A percentile compares a stretch with the other conserved stretches of the same genome.
These are phyloP conservation scores for Sarcophaga carnaria DNA, from an alignment of 2,888 invertebrate genomes.

Conservation along the genomic window DNA sequence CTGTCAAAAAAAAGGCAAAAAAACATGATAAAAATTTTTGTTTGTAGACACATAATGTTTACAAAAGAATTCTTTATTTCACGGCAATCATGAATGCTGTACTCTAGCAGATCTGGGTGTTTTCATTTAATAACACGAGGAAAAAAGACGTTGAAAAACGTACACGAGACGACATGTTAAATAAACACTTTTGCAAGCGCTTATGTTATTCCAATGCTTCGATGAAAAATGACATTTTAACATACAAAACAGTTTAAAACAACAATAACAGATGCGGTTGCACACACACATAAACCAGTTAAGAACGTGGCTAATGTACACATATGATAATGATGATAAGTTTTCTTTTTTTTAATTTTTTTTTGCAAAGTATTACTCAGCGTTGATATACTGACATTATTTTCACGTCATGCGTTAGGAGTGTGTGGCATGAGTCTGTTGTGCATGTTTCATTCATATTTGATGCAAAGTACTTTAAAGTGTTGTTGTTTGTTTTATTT, in stretches of 20 bases:
- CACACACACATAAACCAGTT: too few species aligned
- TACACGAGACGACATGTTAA: background rate
- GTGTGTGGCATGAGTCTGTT: too few species aligned
- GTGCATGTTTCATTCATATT: background rate
- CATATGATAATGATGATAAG: too few species aligned
- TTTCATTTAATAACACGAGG: slow-evolving; percentile 12
- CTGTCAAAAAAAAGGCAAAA: too few species aligned
- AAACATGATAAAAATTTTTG: too few species aligned
- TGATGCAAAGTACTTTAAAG: background rate
- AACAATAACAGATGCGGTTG: too few species aligned
- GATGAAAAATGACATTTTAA: slow-evolving; percentile 17
- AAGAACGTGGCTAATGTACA: too few species aligned
- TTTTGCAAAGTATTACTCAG: too few species aligned
- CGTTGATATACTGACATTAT: too few species aligned
- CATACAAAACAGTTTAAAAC: slow-evolving; percentile 7
- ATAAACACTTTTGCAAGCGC: background rate
- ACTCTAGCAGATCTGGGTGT: background rate
- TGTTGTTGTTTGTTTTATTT: slow-evolving; percentile 14
- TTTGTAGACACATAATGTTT: too few species aligned
- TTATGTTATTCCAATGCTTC: background rate
- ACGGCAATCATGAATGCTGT: background rate
- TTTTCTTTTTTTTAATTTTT: too few species aligned
- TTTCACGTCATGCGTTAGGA: too few species aligned
- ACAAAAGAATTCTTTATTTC: background rate
- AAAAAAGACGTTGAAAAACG: background rate